Percentiles rank a stretch among this genome's conserved stretches.
phyloP scores from a whole-genome alignment of 2,888 invertebrate genomes.

The Cartodere bifasciata region DNA sequence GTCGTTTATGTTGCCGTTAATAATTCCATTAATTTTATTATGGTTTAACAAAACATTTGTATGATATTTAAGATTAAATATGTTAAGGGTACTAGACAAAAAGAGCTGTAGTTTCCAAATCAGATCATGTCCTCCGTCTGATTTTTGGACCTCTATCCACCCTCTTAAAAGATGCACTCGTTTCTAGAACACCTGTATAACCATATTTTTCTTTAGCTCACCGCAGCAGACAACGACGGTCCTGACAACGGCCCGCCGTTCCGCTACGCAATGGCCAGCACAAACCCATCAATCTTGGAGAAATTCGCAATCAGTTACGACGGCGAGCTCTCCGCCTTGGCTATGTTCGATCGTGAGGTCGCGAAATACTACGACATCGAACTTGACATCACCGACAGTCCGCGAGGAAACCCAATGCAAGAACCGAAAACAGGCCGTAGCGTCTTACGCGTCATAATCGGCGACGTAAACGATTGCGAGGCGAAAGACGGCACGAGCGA shows the following conservation, averaged over 20 bases:
- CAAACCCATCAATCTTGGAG: constrained; percentile 51
- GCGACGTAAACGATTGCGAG: constrained; percentile 86
- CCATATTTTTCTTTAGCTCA: too few relatives aligned
- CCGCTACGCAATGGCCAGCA: constrained; percentile 54
- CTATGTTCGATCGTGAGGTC: constrained; percentile 74
- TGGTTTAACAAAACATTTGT: too few relatives aligned
- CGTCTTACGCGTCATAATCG: constrained; percentile 78
- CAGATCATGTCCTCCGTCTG: too few relatives aligned
- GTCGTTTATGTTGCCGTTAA: too few relatives aligned
- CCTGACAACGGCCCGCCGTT: constrained; percentile 80
- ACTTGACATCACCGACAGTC: constrained; percentile 80
- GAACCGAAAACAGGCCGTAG: constrained; percentile 81
- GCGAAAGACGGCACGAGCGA: constrained; percentile 80
- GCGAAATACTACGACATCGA: constrained; percentile 81
- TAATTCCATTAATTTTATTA: too few relatives aligned
- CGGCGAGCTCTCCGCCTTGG: constrained; percentile 52
- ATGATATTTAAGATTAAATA: too few relatives aligned
- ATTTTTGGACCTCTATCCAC: too few relatives aligned
- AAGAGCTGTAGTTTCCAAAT: too few relatives aligned
- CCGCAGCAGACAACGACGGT: constrained; percentile 71
- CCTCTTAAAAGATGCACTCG: too few relatives aligned
- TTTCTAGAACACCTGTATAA: too few relatives aligned
- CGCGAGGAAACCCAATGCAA: constrained; percentile 45
- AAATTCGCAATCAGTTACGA: constrained; percentile 60
- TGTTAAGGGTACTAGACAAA: too few relatives aligned